Conservation (phyloP, 2,113 vertebrate species). For the crab-eating macaque (Macaca fascicularis) region T2T-MFA8v1.1 NC_088394.1:77603001-77603500, state of each 20-base stretch:
- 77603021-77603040: neutral
- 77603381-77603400: neutral
- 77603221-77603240: neutral
- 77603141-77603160: neutral
- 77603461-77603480: rapidly evolving
- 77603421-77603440: neutral
- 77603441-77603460: no score
- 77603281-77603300: neutral
- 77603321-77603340: neutral
- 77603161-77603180: neutral
- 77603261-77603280: neutral
- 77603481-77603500: neutral
- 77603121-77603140: neutral
- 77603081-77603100: neutral
- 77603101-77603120: no score
- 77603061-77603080: neutral
- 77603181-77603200: neutral
- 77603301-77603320: neutral
- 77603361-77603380: neutral
- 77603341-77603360: neutral
- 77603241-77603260: neutral
- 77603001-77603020: rapidly evolving
- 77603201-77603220: neutral
- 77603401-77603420: neutral
- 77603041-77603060: neutral